phyloP scores from a whole-genome alignment of 2,797 vertebrate species.

The Hydrolagus colliei region DNA sequence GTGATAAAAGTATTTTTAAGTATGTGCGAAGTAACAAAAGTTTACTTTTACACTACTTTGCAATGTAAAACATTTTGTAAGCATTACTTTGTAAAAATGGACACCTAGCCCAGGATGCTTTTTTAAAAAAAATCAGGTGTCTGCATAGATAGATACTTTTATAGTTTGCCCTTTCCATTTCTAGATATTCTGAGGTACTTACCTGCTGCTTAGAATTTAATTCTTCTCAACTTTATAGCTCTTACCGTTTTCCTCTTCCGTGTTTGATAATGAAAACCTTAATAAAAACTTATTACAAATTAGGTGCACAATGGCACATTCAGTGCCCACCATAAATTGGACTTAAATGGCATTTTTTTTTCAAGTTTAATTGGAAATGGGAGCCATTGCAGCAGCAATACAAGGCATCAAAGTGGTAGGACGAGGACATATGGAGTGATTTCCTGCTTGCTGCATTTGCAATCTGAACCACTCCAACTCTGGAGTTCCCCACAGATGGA shows the following conservation, averaged over 20 bases:
- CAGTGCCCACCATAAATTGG: not conserved
- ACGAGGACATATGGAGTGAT: no score
- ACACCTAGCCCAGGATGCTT: not conserved
- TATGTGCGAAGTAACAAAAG: not conserved
- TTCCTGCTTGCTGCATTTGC: no score
- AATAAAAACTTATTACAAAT: slow-evolving; percentile 25
- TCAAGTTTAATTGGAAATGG: no score
- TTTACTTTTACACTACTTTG: no score
- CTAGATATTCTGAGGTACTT: slow-evolving; percentile 15
- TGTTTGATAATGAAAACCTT: slow-evolving; percentile 23
- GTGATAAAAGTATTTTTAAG: not conserved
- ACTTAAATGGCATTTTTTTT: no score
- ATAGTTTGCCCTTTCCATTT: not conserved
- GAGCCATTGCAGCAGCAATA: no score
- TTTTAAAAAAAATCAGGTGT: not conserved
- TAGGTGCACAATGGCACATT: slow-evolving; percentile 16
- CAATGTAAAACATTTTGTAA: no score
- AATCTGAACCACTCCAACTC: no score
- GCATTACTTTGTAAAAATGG: not conserved
- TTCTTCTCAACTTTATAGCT: slow-evolving; percentile 24
- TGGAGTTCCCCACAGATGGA: no score
- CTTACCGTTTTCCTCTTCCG: slow-evolving; percentile 15
- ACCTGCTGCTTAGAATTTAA: slow-evolving; percentile 18
- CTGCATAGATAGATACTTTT: not conserved
- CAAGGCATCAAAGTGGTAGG: no score